These are phyloP conservation scores for Saccostrea glomerata DNA, from an alignment of 1,140 invertebrate species.

Conservation along the genomic window DNA sequence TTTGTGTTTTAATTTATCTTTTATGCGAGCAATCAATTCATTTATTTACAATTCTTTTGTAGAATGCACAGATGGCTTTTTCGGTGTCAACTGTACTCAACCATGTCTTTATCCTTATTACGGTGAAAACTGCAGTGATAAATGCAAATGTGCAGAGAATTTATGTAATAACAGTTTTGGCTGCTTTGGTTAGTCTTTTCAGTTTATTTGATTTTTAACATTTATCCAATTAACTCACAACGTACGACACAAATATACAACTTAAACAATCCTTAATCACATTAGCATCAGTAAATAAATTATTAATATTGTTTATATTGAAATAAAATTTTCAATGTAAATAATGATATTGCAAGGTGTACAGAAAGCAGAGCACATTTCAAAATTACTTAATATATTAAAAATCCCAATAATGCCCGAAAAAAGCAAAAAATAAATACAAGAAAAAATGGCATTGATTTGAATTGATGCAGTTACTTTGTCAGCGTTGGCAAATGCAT, in stretches of 20 bases:
- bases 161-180: background rate
- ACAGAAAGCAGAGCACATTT: no score
- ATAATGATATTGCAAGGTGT: no score
- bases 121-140: background rate
- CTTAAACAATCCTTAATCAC: background rate
- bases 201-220: no score
- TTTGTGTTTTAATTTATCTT: background rate
- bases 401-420: no score
- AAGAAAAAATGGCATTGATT: no score
- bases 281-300: background rate
- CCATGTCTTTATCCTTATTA: background rate
- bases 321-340: no score
- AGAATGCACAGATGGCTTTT: background rate
- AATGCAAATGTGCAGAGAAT: background rate
- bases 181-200: background rate
- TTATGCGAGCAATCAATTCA: background rate
- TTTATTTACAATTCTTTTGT: background rate
- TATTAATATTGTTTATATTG: no score
- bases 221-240: background rate
- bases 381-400: no score
- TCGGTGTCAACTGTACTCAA: background rate
- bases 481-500: no score
- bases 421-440: no score
- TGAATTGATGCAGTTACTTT: no score
- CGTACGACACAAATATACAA: background rate